phyloP scores from a whole-genome alignment of 2,888 invertebrate species.

The Gari tellinella region DNA sequence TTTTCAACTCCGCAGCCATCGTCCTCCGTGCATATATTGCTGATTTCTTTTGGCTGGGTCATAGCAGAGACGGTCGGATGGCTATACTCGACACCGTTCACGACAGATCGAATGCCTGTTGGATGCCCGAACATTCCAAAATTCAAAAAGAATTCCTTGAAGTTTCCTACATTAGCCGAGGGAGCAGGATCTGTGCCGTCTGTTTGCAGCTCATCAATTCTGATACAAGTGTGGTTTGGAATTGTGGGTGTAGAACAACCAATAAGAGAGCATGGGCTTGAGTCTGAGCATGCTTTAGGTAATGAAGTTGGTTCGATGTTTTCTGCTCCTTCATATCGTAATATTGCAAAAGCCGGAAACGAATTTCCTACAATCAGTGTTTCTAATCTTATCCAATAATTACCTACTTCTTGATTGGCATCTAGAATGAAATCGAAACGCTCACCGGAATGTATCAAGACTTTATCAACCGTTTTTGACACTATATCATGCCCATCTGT shows the following conservation, averaged over 20 bases:
- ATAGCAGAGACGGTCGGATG: constrained; percentile 56
- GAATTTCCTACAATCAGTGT: no score
- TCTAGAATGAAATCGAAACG: constrained; percentile 71
- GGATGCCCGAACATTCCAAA: constrained; percentile 61
- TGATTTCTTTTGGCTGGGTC: constrained; percentile 62
- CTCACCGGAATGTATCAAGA: constrained; percentile 74
- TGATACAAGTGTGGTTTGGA: constrained; percentile 40
- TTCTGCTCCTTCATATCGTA: constrained; percentile 60
- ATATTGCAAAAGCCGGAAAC: constrained; percentile 59
- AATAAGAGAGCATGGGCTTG: constrained; percentile 51
- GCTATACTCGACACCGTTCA: constrained; percentile 56
- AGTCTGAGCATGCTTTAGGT: constrained; percentile 43
- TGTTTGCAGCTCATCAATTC: constrained; percentile 47
- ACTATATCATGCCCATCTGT: constrained; percentile 68
- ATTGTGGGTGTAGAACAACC: constrained; percentile 65
- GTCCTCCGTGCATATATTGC: constrained; percentile 42
- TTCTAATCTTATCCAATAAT: constrained; percentile 75
- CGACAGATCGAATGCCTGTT: constrained; percentile 33
- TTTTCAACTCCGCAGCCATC: constrained; percentile 45
- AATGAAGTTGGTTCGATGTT: constrained; percentile 49
- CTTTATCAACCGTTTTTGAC: constrained; percentile 56
- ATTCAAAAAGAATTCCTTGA: constrained; percentile 71
- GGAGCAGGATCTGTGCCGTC: constrained; percentile 24
- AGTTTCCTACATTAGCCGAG: constrained; percentile 9
- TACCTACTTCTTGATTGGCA: constrained; percentile 59